Conservation (phyloP, 2,113 vertebrate species). For the Hippocampus guttulatus region DNA sequence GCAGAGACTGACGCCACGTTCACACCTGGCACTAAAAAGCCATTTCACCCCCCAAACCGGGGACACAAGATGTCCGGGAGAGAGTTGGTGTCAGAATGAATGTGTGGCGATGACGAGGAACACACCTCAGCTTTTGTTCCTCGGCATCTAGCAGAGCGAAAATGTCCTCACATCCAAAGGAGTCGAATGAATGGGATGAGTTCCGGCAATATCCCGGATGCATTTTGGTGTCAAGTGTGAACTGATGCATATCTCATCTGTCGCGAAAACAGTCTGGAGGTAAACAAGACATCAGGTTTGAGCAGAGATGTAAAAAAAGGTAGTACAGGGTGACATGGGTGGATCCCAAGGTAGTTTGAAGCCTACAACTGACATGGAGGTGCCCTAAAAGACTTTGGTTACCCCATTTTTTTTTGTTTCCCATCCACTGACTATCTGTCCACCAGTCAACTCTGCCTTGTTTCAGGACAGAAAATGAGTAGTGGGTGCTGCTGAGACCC, state of each 20-base stretch:
- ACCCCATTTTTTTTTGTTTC: slow-evolving; percentile 49
- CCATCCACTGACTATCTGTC: slow-evolving; percentile 42
- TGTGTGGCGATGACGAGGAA: neutral
- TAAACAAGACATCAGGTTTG: slow-evolving; percentile 29
- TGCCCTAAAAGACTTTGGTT: slow-evolving; percentile 35
- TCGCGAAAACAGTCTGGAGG: slow-evolving; percentile 22
- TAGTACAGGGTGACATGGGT: slow-evolving; percentile 35
- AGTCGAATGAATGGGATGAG: slow-evolving; percentile 14
- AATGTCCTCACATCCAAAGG: slow-evolving; percentile 15
- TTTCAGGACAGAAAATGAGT: slow-evolving; percentile 41
- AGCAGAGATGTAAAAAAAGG: slow-evolving; percentile 37
- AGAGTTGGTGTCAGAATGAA: slow-evolving; percentile 13
- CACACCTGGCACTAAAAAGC: slow-evolving; percentile 58
- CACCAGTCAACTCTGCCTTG: slow-evolving; percentile 53
- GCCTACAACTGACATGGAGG: slow-evolving; percentile 37
- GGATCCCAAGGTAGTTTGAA: slow-evolving; percentile 33
- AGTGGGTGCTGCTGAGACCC: slow-evolving; percentile 32
- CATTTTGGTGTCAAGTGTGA: slow-evolving; percentile 53
- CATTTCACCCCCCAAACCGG: slow-evolving; percentile 29
- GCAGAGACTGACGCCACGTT: slow-evolving; percentile 38
- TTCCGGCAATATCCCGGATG: slow-evolving; percentile 20
- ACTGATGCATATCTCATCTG: slow-evolving; percentile 29
- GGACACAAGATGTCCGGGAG: slow-evolving; percentile 19
- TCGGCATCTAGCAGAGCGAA: neutral
- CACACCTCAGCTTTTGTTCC: neutral